Evolutionary conservation across 1,140 invertebrate genomes (phyloP).

Genomic region (Anastrepha obliqua): DNA sequence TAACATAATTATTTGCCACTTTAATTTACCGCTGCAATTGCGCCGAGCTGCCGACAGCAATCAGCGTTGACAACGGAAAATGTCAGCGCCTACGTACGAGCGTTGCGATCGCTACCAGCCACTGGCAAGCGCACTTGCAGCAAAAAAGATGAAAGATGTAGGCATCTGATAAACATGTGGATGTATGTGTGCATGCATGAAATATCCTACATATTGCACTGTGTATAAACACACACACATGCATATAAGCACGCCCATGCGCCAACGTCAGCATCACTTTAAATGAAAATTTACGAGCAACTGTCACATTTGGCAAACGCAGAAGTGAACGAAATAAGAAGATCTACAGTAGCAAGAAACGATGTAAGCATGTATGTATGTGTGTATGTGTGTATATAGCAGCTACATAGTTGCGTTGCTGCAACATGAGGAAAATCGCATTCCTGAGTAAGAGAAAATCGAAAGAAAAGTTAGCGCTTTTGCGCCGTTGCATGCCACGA

Average conservation of each 20-base stretch:
- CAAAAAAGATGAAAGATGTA: neutral
- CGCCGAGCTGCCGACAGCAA: neutral
- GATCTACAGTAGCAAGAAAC: neutral
- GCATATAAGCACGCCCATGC: neutral
- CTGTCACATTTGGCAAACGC: constrained; percentile 38
- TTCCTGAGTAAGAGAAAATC: neutral
- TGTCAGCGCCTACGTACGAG: constrained; percentile 25
- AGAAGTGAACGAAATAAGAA: neutral
- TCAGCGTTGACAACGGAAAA: constrained; percentile 22
- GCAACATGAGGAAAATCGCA: neutral
- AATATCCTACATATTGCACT: too few relatives aligned
- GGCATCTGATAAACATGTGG: too few relatives aligned
- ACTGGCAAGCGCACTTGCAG: neutral
- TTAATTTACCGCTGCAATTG: constrained; percentile 46
- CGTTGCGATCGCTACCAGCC: neutral
- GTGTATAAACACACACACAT: neutral
- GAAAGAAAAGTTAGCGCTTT: neutral
- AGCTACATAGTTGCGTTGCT: neutral
- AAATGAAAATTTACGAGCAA: constrained; percentile 57
- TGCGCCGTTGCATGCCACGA: neutral
- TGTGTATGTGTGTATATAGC: neutral
- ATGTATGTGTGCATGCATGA: too few relatives aligned
- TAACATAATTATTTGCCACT: constrained; percentile 64
- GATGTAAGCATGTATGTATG: neutral
- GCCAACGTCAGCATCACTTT: constrained; percentile 50